phyloP scores from a whole-genome alignment of 2,113 vertebrate genomes.

The Rhineura floridana region DNA sequence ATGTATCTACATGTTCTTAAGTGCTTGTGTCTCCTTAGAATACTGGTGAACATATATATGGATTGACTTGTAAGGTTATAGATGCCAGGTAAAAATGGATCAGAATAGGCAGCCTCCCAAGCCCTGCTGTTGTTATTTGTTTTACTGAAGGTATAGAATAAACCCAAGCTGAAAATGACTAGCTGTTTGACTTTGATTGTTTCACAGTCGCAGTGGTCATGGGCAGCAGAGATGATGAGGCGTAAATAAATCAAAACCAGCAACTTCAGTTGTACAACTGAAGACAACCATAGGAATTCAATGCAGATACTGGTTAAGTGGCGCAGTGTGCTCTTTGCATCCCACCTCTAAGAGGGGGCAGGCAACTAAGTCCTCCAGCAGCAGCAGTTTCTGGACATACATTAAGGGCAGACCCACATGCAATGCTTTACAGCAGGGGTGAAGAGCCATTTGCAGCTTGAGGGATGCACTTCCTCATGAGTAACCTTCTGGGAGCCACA shows the following conservation, averaged over 20 bases:
- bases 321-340: not conserved
- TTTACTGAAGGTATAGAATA: not conserved
- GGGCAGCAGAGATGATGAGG: not conserved
- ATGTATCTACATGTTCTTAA: not conserved
- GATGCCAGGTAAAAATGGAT: not conserved
- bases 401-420: not conserved
- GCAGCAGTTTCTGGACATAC: not conserved
- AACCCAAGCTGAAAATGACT: not conserved
- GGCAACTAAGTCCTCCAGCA: too few relatives aligned
- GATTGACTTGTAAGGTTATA: constrained; percentile 11
- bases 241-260: not conserved
- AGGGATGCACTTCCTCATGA: too few relatives aligned
- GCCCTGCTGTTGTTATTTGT: not conserved
- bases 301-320: not conserved
- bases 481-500: too few relatives aligned
- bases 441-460: too few relatives aligned
- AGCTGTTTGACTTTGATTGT: not conserved
- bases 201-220: constrained; percentile 1
- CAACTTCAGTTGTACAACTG: not conserved
- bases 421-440: not conserved
- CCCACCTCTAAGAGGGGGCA: not conserved
- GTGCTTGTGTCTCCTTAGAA: not conserved
- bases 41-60: not conserved
- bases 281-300: not conserved
- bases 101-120: not conserved